Base-by-base conservation (phyloP, 1,140 invertebrate genomes). In the Ceratina calcarata region DNA sequence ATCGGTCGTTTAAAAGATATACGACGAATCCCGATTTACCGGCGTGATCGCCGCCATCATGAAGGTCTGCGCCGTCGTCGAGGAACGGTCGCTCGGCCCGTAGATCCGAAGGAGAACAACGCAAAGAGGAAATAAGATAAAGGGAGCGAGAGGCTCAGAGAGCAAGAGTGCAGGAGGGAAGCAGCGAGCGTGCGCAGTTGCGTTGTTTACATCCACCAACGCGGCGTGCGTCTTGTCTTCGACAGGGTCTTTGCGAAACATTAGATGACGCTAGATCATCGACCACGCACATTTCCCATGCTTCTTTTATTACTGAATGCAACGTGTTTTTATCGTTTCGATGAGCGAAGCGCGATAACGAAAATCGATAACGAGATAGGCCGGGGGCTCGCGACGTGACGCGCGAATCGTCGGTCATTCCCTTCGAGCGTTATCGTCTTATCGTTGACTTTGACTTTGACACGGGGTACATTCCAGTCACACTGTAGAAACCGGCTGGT, bases 131-230 rank as follows among this genome's bases (percentile, higher is more conserved):
- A 57, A 16, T 27, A 65, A 58, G 72, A 72, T 10, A 45, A 69
- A 49, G 74, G 69, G 20, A 80, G 61, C 66, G 55, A 68, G 24
- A 74, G 65, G 66, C 37, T 76, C 55, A 75, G 27, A 75, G 82
- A 77, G 78, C 71, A 82, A 64, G 53, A 72, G 68, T 22, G 85
- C 66, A 68, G 72, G 71, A 74, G 80, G 62, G 75, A 61, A 76
- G 64, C 12, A 37, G 22, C 61, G 89, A 90, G 90, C 90, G 84
- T 89, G 90, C 91, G 90, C 90, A 71, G 37, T 60, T 20, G 22
- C 68, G 87, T 92, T 91, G 91, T 92, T 92, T 92, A 92, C 90
- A 89, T 91, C 89, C 86, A 45, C 86, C 86, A 87, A 88, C 37
- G 83, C 83, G 81, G 70, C 81, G 81, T 76, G 82, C 67, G 62